Evolutionary conservation across 1,140 invertebrate genomes (phyloP), one percentile per base, ranked within the genome.

Genomic region (Neodiprion lecontei): DNA sequence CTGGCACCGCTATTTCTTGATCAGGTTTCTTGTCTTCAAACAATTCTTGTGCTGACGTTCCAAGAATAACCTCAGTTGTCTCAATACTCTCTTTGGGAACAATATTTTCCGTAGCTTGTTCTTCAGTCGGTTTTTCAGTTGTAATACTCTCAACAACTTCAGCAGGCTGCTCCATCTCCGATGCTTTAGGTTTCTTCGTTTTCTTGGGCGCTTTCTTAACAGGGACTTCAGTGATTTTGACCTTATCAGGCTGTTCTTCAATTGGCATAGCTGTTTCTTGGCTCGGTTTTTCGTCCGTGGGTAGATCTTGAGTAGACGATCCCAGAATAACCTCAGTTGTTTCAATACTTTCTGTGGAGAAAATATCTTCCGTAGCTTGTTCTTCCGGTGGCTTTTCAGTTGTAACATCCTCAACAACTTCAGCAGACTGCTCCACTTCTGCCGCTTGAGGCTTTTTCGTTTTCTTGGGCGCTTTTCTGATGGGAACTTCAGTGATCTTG

Each of bases 41-140:
- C 68, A 40, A 49, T 47, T 84, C 80, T 75, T 83, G 84, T 9
- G 84, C 76, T 65, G 73, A 72, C 23, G 77, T 76, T 74, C 79
- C 74, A 49, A 74, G 68, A 21, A 76, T 73, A 11, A 78, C 79
- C 72, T 84, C 78, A 4, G 69, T 68, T 8, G 74, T 71, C 61
- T 69, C 67, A 21, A 71, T 79, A 49, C 21, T 72, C 69, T 75
- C 67, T 14, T 69, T 69, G 11, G 67, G 67, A 9, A 69, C 1
- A 69, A 69, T 69, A 9, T 69, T 9, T 21, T 69, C 61, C 28
- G 67, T 67, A 71, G 65, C 53, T 28, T 70, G 75, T 67, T 76
- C 76, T 28, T 76, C 74, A 23, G 50, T 61, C 28, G 74, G 72
- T 17, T 78, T 68, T 47, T 73, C 61, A 66, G 65, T 17, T 74